Percentiles rank a stretch among this genome's conserved stretches.
These are phyloP conservation scores for Pseudopipra pipra DNA, from an alignment of 2,113 vertebrate species.

Conservation along the genomic window DNA sequence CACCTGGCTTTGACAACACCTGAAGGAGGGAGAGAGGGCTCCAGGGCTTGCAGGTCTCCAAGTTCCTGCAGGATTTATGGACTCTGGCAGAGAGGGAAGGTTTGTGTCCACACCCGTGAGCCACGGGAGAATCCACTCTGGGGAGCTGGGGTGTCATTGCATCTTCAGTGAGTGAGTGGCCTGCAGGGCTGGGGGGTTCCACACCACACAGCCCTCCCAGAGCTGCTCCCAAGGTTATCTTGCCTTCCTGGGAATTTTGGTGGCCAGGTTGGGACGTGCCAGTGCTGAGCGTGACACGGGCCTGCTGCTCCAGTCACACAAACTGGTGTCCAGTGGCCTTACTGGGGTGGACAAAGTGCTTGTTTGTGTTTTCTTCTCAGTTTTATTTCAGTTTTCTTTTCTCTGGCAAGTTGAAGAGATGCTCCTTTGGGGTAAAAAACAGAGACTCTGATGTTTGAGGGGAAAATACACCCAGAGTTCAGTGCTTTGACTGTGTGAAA, in stretches of 20 bases:
- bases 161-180: fast-evolving
- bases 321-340: background rate
- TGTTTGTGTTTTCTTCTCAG: background rate
- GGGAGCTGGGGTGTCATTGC: background rate
- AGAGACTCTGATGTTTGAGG: background rate
- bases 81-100: background rate
- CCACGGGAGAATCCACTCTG: background rate
- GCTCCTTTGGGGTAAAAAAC: background rate
- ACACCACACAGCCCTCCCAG: background rate
- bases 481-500: background rate
- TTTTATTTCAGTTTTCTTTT: background rate
- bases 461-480: background rate
- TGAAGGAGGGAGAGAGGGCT: background rate
- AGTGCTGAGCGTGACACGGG: background rate
- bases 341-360: background rate
- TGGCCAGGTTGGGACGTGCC: background rate
- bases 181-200: background rate
- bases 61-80: background rate
- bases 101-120: fast-evolving
- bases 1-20: background rate
- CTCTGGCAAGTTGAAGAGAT: background rate
- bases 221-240: background rate
- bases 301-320: background rate
- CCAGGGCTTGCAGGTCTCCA: background rate
- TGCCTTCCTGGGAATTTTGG: background rate